phyloP scores from a whole-genome alignment of 92 coral and sea anemone species.

The Actinernus sp. region DNA sequence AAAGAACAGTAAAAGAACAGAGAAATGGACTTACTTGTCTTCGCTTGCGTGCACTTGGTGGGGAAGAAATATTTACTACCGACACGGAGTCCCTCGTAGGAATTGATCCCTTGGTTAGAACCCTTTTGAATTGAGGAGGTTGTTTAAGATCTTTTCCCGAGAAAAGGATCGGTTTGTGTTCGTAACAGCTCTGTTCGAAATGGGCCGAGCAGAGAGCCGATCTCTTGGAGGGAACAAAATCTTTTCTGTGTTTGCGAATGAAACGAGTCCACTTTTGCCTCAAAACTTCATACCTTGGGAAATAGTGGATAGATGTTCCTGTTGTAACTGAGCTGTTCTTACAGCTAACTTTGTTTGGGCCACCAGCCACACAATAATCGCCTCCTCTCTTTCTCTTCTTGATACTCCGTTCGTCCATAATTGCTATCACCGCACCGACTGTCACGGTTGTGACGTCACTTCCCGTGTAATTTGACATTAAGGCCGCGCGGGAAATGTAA shows the following conservation, averaged over 20 bases:
- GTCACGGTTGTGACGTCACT: too few relatives aligned
- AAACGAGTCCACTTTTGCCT: slow-evolving; percentile 50
- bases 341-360: slow-evolving; percentile 60
- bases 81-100: slow-evolving; percentile 39
- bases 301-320: slow-evolving; percentile 61
- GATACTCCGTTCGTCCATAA: too few relatives aligned
- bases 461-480: too few relatives aligned
- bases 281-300: slow-evolving; percentile 50
- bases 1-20: too few relatives aligned
- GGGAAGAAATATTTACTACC: too few relatives aligned
- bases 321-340: slow-evolving; percentile 47
- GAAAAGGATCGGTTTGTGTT: slow-evolving; percentile 15
- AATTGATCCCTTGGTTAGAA: slow-evolving; percentile 21
- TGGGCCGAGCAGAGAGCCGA: slow-evolving; percentile 61
- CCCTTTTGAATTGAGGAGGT: not conserved
- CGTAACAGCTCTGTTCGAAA: slow-evolving; percentile 45
- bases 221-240: slow-evolving; percentile 49
- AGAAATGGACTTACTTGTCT: too few relatives aligned
- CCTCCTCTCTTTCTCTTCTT: slow-evolving; percentile 36
- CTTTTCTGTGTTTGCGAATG: slow-evolving; percentile 53
- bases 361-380: slow-evolving; percentile 67
- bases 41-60: too few relatives aligned
- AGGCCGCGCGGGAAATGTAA: too few relatives aligned
- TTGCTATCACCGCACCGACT: too few relatives aligned
- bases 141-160: not conserved